These are phyloP conservation scores for Ranitomeya imitator DNA, from an alignment of 2,113 vertebrate genomes.

Conservation along the genomic window DNA sequence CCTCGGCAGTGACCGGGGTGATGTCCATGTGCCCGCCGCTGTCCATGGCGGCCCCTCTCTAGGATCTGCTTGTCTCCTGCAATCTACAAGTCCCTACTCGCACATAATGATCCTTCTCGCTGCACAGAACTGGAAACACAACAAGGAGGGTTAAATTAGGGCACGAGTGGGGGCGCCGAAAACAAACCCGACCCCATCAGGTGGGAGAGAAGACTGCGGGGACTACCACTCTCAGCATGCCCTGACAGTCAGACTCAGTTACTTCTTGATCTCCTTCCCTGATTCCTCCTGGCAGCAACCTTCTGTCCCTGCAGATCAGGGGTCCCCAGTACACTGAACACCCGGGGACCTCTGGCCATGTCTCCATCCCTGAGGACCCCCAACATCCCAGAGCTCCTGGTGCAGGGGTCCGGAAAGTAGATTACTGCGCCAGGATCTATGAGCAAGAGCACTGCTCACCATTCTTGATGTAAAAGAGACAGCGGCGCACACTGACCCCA, in stretches of 20 bases:
- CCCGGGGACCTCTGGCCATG: too few species aligned
- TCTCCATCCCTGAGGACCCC: too few species aligned
- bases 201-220: background rate
- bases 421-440: background rate
- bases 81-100: background rate
- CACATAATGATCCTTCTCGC: background rate
- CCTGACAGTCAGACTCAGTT: background rate
- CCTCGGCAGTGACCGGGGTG: too few species aligned
- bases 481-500: too few species aligned
- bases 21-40: background rate
- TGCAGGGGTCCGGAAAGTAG: too few species aligned
- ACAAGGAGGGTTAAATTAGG: slow-evolving; percentile 13
- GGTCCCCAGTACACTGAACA: too few species aligned
- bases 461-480: background rate
- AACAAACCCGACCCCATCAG: background rate
- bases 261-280: background rate
- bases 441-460: background rate
- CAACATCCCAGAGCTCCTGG: too few species aligned
- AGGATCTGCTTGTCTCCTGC: background rate
- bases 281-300: too few species aligned
- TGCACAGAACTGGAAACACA: slow-evolving; percentile 15
- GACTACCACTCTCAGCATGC: slow-evolving; percentile 11
- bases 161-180: background rate
- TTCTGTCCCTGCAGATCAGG: background rate
- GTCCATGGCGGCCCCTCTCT: background rate